Conservation (phyloP, 2,797 vertebrate species). For the Alfaro cultratus region DNA sequence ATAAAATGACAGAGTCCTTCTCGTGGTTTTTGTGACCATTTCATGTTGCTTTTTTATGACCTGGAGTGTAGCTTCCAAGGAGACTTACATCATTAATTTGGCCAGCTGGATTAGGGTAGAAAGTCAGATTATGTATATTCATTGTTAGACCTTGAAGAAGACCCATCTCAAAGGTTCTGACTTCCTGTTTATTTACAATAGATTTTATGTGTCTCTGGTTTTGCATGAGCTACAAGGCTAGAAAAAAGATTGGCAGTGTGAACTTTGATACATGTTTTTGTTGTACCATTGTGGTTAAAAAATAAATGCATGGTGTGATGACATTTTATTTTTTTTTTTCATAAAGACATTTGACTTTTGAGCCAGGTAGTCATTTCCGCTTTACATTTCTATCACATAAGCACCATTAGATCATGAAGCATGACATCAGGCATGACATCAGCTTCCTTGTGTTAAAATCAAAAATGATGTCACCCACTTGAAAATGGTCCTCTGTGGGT, state of each 20-base stretch:
- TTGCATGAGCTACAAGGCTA: background rate
- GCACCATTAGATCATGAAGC: conserved; percentile 68
- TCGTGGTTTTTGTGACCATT: conserved; percentile 61
- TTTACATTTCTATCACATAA: conserved; percentile 26
- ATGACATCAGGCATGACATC: conserved; percentile 63
- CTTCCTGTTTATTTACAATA: conserved; percentile 1
- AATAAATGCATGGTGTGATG: conserved; percentile 12
- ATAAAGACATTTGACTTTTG: conserved; percentile 28
- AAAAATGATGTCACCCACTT: conserved; percentile 73
- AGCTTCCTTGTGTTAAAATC: conserved; percentile 49
- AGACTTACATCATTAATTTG: conserved; percentile 69
- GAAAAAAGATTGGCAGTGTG: background rate
- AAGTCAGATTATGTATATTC: conserved; percentile 32
- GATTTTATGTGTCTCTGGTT: background rate
- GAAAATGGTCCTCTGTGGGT: conserved; percentile 60
- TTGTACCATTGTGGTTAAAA: conserved; percentile 23
- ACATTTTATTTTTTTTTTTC: conserved; percentile 16
- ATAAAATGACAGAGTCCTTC: conserved; percentile 66
- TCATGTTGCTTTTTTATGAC: conserved; percentile 58
- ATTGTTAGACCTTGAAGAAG: conserved; percentile 6
- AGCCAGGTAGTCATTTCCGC: conserved; percentile 18
- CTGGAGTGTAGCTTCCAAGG: conserved; percentile 62
- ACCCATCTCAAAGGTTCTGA: conserved; percentile 1
- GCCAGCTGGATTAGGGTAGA: conserved; percentile 26
- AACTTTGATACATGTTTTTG: conserved; percentile 2